Percentiles rank a stretch among this genome's conserved stretches.
Conservation (phyloP, 2,113 vertebrate species). For the Stercorarius parasiticus region DNA sequence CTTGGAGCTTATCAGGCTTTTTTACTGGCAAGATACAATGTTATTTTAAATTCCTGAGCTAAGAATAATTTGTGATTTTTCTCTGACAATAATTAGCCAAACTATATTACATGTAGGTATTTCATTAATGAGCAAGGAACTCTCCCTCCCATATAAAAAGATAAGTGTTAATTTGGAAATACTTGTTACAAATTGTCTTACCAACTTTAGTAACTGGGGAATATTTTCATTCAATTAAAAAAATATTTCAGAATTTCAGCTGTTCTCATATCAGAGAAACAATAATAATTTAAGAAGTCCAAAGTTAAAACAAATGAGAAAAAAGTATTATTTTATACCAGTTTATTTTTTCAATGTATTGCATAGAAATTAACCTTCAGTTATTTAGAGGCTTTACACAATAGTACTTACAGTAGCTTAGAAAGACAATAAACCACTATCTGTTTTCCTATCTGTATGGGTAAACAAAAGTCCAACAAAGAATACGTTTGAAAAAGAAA, state of each 20-base stretch:
- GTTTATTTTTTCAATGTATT: neutral
- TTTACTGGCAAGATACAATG: neutral
- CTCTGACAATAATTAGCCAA: neutral
- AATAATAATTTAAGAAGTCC: neutral
- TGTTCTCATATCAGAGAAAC: neutral
- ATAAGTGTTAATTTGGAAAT: neutral
- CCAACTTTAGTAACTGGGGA: neutral
- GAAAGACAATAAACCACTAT: neutral
- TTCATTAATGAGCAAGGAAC: neutral
- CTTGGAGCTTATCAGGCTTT: neutral
- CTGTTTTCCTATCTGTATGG: neutral
- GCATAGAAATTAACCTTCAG: neutral
- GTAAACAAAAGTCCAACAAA: neutral
- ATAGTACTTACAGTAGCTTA: neutral
- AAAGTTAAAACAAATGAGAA: neutral
- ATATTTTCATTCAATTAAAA: neutral
- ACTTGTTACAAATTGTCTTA: neutral
- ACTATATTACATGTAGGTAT: neutral
- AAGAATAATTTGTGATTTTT: neutral
- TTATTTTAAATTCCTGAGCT: neutral
- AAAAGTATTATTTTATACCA: neutral
- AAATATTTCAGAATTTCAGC: neutral
- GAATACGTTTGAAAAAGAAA: neutral
- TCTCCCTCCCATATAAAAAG: neutral
- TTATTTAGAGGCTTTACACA: neutral